Evolutionary conservation across 1,140 invertebrate species (phyloP).

Genomic region (Drosophila kanapiae): DNA sequence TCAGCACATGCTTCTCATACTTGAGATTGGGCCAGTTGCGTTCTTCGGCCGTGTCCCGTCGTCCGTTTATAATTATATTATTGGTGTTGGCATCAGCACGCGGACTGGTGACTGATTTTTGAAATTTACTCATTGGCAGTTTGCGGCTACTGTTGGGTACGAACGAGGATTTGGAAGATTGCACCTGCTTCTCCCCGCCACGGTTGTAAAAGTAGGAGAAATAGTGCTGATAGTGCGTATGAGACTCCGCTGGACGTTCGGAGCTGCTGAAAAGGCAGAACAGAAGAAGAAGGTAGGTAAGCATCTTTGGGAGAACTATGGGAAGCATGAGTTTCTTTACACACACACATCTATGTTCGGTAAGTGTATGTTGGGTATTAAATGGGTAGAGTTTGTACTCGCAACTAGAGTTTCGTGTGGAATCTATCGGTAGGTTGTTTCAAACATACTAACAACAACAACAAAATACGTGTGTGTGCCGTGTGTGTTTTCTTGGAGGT

Average conservation of each 20-base stretch:
- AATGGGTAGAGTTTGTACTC: constrained; percentile 20
- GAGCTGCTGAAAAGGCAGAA: constrained; percentile 51
- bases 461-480: constrained; percentile 38
- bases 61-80: constrained; percentile 2
- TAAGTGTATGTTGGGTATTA: constrained; percentile 25
- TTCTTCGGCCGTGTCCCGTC: constrained; percentile 34
- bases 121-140: constrained; percentile 69
- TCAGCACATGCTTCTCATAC: constrained; percentile 58
- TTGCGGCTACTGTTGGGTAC: constrained; percentile 35
- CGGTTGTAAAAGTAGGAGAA: constrained; percentile 81
- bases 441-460: constrained; percentile 43
- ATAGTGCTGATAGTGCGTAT: constrained; percentile 76
- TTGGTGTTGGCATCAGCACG: constrained; percentile 6
- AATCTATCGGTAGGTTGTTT: constrained; percentile 21
- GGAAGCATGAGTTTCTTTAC: constrained; percentile 8
- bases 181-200: constrained; percentile 39
- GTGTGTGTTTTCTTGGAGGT: constrained; percentile 37
- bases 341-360: constrained; percentile 47
- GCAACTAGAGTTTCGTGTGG: constrained; percentile 41
- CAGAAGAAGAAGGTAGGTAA: constrained; percentile 1
- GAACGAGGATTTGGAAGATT: constrained; percentile 27
- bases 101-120: constrained; percentile 34
- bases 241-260: constrained; percentile 42
- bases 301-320: not conserved
- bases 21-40: constrained; percentile 43